phyloP scores from a whole-genome alignment of 2,113 vertebrate species.

The Shinisaurus crocodilurus region DNA sequence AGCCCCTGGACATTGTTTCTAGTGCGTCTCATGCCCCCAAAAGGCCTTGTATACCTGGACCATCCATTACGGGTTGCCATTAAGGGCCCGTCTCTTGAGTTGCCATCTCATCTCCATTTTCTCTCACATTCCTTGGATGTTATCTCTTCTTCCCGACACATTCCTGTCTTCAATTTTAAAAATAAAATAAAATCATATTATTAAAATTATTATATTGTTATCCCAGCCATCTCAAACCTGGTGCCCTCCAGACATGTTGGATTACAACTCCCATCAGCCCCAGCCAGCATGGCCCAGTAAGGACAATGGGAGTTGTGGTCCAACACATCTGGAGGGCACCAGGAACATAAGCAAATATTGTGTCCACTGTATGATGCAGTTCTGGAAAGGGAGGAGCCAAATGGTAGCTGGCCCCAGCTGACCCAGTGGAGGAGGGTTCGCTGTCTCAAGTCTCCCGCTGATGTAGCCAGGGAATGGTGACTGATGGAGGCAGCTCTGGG shows the following conservation, averaged over 20 bases:
- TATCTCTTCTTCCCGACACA: neutral
- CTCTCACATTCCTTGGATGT: neutral
- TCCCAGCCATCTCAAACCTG: neutral
- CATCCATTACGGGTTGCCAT: neutral
- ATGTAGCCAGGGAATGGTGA: neutral
- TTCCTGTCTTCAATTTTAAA: neutral
- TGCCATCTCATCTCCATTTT: neutral
- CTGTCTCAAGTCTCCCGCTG: no score
- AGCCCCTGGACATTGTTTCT: neutral
- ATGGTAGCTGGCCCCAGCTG: neutral
- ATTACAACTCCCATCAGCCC: neutral
- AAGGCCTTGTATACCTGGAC: neutral
- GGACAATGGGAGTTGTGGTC: neutral
- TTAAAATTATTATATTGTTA: neutral
- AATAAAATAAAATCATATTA: neutral
- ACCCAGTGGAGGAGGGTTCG: neutral
- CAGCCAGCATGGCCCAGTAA: neutral
- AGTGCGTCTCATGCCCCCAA: neutral
- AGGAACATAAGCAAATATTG: neutral
- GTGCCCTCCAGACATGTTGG: neutral
- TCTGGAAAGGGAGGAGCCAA: neutral
- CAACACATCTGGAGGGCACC: neutral
- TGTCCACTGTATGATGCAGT: neutral
- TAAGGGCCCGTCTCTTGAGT: neutral
- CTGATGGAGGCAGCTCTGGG: neutral